Percentiles rank a stretch among this genome's conserved stretches.
These are phyloP conservation scores for Prionace glauca DNA, from an alignment of 2,797 vertebrate genomes.

Conservation along the genomic window DNA sequence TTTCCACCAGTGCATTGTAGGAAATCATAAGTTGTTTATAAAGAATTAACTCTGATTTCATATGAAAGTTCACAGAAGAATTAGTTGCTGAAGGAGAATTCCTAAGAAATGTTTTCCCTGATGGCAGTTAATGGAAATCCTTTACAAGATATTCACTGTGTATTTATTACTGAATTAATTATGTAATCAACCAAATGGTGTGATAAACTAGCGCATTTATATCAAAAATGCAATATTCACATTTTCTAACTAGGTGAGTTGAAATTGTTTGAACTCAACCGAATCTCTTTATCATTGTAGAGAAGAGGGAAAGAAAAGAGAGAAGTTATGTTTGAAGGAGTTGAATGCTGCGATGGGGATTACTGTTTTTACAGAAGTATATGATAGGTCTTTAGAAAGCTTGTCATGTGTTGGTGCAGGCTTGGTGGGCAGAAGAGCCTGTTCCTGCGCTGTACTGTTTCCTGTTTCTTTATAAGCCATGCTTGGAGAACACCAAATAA, in stretches of 20 bases:
- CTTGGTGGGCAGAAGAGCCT: no score
- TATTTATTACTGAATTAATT: not conserved
- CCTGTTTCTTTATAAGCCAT: not conserved
- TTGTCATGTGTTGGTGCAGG: no score
- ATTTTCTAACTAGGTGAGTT: no score
- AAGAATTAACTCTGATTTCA: not conserved
- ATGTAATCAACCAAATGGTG: not conserved
- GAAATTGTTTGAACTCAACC: not conserved
- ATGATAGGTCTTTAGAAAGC: not conserved
- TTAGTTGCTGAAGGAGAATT: not conserved
- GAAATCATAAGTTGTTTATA: not conserved
- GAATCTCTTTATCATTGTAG: not conserved
- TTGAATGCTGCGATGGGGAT: not conserved
- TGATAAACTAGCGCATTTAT: not conserved
- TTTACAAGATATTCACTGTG: not conserved
- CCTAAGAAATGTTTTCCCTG: not conserved
- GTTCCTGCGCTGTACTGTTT: no score
- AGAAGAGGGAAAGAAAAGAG: not conserved
- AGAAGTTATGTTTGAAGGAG: not conserved
- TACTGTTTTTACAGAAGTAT: not conserved
- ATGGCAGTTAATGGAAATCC: not conserved
- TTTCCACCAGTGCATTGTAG: not conserved
- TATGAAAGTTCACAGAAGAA: not conserved
- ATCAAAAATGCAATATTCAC: no score
- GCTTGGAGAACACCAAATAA: not conserved